Evolutionary conservation across 2,888 invertebrate species (phyloP), one percentile per base, ranked within the genome.

Genomic region (Scrobipalpa costella): DNA sequence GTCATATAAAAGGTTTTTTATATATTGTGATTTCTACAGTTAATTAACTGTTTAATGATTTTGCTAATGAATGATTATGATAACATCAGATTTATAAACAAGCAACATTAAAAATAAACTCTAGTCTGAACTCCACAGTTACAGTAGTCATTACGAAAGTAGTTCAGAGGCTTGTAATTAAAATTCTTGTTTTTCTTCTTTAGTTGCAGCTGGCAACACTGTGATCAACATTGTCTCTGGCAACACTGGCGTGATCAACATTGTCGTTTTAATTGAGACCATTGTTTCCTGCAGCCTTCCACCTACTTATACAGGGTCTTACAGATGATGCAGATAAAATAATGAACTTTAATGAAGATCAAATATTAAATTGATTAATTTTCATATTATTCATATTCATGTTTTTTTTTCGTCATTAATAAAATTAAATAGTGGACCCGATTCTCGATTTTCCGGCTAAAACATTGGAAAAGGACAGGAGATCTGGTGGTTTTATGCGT

Each of bases 231-330:
- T 21, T 47, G 27, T 47, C 61, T 55, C 40, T 63, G 55, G 17
- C 52, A 67, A 66, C 50, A 27, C 21, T 44, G 67, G n/a, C n/a
- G 63, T 65, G 47, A 66, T 63, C 61, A 49, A 62, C 47, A 63
- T 8, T 15, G 38, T 27, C 21, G 21, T 34, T 19, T 63, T 71
- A 70, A 72, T 74, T 72, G 63, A 64, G 21, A 62, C 58, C 66
- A 72, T 73, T 75, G 73, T 73, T 59, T 21, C 44, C 27, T 55
- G 2, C 55, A 55, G 55, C 55, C 55, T 55, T 55, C 33, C 7
- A 27, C 8, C 55, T 15, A 27, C 15, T 55, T 15, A 55, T 55
- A 55, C 21, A 50, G 50, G 21, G 19, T 19, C 50, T 7, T 9
- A 21, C 15, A 19, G 5, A 49, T 8, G 8, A n/a, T 19, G 9